Evolutionary conservation across 1,140 invertebrate genomes (phyloP).

Genomic region (Zaprionus ornatus): DNA sequence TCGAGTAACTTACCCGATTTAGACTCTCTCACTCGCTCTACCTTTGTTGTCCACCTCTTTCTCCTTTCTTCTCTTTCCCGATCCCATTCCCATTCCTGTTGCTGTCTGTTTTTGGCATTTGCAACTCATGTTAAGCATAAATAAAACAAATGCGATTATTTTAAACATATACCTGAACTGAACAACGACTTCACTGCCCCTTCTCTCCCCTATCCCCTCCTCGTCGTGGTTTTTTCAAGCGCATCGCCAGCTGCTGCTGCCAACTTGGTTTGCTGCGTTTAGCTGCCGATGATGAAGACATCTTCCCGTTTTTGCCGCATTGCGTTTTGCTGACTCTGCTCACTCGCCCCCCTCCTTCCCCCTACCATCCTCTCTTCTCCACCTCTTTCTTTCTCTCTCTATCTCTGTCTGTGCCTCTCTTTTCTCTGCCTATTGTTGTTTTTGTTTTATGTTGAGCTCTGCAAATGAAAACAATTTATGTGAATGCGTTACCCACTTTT

Average conservation of each 20-base stretch:
- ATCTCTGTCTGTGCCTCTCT: slow-evolving; percentile 10
- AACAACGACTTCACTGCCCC: slow-evolving; percentile 12
- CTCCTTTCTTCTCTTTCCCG: background rate
- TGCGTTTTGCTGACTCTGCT: slow-evolving; percentile 19
- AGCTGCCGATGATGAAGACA: slow-evolving; percentile 71
- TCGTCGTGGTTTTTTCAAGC: slow-evolving; percentile 10
- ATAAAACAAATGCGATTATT: slow-evolving; percentile 81
- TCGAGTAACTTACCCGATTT: slow-evolving; percentile 51
- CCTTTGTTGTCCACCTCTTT: slow-evolving; percentile 5
- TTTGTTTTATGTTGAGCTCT: slow-evolving; percentile 42
- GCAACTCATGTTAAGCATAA: slow-evolving; percentile 81
- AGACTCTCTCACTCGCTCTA: slow-evolving; percentile 14
- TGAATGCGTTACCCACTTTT: slow-evolving; percentile 46
- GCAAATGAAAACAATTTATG: slow-evolving; percentile 69
- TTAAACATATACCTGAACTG: slow-evolving; percentile 69
- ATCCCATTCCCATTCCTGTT: slow-evolving; percentile 12
- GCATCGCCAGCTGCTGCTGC: slow-evolving; percentile 34
- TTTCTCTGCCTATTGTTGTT: slow-evolving; percentile 25
- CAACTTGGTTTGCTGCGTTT: slow-evolving; percentile 68
- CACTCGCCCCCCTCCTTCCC: background rate
- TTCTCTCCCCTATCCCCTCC: background rate
- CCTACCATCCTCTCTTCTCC: slow-evolving; percentile 1
- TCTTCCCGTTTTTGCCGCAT: slow-evolving; percentile 68
- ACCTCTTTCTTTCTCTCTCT: slow-evolving; percentile 15
- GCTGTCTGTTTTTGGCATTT: slow-evolving; percentile 68